A percentile compares a stretch with the other conserved stretches of the same genome.
Evolutionary conservation across 2,797 vertebrate species (phyloP).

Genomic region (Graptemys geographica): DNA sequence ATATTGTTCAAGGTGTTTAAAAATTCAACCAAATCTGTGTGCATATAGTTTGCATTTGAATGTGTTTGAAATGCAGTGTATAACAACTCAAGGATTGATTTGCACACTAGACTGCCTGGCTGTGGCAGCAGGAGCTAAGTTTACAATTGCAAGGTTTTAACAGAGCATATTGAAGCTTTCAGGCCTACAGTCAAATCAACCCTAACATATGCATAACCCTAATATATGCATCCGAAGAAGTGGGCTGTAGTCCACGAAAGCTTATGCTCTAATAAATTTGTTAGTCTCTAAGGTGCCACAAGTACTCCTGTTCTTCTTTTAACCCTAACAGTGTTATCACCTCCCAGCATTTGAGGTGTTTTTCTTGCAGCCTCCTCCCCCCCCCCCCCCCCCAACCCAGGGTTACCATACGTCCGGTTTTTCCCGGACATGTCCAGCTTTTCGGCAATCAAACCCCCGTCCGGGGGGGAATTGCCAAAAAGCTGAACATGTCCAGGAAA

Average conservation of each 20-base stretch:
- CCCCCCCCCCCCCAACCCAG: too few species aligned
- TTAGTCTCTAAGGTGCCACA: too few species aligned
- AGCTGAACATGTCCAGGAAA: too few species aligned
- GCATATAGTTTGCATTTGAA: neutral
- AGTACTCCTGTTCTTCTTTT: too few species aligned
- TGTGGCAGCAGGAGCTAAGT: neutral
- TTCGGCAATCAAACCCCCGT: too few species aligned
- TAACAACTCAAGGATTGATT: neutral
- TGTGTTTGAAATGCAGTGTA: neutral
- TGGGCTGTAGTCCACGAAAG: too few species aligned
- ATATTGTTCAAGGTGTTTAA: neutral
- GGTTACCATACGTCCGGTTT: too few species aligned
- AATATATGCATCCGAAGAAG: too few species aligned
- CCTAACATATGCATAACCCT: too few species aligned
- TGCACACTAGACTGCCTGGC: neutral
- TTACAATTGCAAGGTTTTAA: neutral
- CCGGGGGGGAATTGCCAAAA: too few species aligned
- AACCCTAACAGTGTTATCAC: neutral
- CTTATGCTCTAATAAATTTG: too few species aligned
- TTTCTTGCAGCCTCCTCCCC: neutral
- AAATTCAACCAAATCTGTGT: neutral
- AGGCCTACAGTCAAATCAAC: neutral
- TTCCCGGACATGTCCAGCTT: too few species aligned
- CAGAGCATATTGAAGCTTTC: neutral
- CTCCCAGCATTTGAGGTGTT: neutral